Evolutionary conservation across 2,888 invertebrate species (phyloP).

Genomic region (Platerodrilus igneus): DNA sequence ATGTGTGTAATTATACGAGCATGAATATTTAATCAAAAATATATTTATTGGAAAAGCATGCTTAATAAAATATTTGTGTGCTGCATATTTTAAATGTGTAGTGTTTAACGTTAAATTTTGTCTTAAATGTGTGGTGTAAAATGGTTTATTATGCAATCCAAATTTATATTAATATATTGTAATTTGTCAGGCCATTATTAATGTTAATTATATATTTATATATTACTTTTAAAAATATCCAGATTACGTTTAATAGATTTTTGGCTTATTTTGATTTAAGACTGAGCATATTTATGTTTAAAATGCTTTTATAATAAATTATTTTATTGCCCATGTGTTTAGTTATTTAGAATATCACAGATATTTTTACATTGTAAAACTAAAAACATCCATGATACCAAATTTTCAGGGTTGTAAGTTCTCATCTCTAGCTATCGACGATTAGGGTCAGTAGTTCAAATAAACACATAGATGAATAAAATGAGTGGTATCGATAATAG

Average conservation of each 20-base stretch:
- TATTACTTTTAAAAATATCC: constrained; percentile 27
- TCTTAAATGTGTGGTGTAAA: constrained; percentile 14
- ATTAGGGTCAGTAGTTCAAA: no score
- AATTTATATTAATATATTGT: not conserved
- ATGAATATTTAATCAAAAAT: no score
- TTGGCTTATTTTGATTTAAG: no score
- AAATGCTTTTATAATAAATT: constrained; percentile 46
- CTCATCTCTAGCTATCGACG: no score
- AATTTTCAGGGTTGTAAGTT: no score
- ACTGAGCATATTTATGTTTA: constrained; percentile 40
- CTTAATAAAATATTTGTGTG: constrained; percentile 22
- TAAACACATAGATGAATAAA: no score
- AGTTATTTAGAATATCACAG: no score
- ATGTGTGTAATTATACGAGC: no score
- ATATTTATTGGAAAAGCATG: constrained; percentile 19
- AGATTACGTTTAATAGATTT: no score
- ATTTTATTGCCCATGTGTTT: constrained; percentile 42
- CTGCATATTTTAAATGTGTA: constrained; percentile 19
- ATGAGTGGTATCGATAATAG: no score
- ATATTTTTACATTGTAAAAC: no score
- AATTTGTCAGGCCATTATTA: constrained; percentile 5
- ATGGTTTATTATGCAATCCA: constrained; percentile 11
- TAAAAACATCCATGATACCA: no score
- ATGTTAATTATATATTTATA: constrained; percentile 8
- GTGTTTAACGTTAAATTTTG: constrained; percentile 19